These are phyloP conservation scores for Phoenicopterus ruber DNA, from an alignment of 2,113 vertebrate genomes.

Conservation along the genomic window DNA sequence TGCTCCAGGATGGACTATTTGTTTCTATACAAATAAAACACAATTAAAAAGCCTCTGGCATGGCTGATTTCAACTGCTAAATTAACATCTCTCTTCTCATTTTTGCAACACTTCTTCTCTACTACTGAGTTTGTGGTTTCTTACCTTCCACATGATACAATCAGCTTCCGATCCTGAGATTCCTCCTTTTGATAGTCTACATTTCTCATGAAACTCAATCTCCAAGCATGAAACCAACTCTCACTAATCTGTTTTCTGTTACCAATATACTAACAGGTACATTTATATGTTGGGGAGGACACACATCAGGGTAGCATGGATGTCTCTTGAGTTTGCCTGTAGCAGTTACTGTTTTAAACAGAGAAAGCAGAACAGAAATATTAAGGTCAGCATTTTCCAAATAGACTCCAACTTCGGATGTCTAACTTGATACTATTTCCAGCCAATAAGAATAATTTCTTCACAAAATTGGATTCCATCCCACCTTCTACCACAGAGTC, in stretches of 20 bases:
- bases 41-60: not conserved
- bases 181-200: not conserved
- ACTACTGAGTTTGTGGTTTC: not conserved
- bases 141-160: not conserved
- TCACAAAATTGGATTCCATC: not conserved
- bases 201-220: not conserved
- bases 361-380: not conserved
- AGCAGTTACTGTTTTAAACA: not conserved
- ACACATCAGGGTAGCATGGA: not conserved
- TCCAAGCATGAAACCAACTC: not conserved
- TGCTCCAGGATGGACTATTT: not conserved
- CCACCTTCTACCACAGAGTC: not conserved
- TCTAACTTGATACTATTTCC: not conserved
- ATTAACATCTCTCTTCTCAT: not conserved
- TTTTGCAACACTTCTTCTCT: not conserved
- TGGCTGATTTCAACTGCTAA: not conserved
- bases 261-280: not conserved
- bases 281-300: not conserved
- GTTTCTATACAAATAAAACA: not conserved
- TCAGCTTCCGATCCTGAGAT: not conserved
- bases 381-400: not conserved
- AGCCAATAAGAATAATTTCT: not conserved
- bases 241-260: not conserved
- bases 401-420: not conserved
- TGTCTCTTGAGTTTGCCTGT: not conserved